Evolutionary conservation across 2,797 vertebrate species (phyloP).

Genomic region (Smutsia gigantea): DNA sequence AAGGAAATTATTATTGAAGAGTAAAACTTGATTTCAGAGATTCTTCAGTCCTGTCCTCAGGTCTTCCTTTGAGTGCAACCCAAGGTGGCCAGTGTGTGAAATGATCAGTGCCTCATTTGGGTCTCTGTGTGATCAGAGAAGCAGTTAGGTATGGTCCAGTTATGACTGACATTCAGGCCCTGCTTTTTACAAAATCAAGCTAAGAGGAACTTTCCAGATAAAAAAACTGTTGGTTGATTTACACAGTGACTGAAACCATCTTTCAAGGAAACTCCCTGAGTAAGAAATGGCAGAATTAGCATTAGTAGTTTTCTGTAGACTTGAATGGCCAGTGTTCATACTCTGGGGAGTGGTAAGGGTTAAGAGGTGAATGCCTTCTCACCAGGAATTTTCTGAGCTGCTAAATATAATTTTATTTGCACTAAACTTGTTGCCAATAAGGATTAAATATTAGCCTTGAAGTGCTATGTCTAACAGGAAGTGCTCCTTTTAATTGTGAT

Average conservation of each 20-base stretch:
- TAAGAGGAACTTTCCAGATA: slow-evolving; percentile 37
- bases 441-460: slow-evolving; percentile 69
- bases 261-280: not conserved
- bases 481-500: not conserved
- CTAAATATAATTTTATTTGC: slow-evolving; percentile 72
- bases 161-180: not conserved
- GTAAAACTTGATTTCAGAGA: slow-evolving; percentile 4
- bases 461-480: slow-evolving; percentile 60
- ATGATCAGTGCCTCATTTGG: not conserved
- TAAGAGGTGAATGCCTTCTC: not conserved
- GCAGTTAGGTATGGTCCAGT: not conserved
- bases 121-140: not conserved
- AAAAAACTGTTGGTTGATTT: slow-evolving; percentile 27
- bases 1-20: slow-evolving; percentile 33
- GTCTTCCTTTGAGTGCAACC: not conserved
- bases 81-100: not conserved
- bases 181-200: not conserved
- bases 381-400: slow-evolving; percentile 54
- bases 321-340: not conserved
- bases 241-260: slow-evolving; percentile 22
- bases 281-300: not conserved
- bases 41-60: not conserved
- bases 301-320: not conserved
- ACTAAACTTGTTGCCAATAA: slow-evolving; percentile 68
- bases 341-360: not conserved